phyloP scores from a whole-genome alignment of 2,113 vertebrate species.

The Strigops habroptila region DNA sequence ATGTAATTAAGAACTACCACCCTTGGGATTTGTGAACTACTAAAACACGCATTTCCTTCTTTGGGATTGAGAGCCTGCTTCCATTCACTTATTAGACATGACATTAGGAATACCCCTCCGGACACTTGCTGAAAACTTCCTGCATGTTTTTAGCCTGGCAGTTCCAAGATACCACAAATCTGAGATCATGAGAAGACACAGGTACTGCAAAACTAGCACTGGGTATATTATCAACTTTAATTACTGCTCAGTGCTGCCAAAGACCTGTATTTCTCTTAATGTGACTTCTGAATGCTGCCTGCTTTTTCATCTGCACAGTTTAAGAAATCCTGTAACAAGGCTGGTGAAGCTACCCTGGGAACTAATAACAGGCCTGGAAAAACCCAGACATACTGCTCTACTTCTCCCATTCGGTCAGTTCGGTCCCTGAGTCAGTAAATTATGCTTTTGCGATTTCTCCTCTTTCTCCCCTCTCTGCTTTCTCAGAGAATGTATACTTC shows the following conservation, averaged over 20 bases:
- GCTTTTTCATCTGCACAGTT: background rate
- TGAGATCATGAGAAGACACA: background rate
- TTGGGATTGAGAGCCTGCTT: background rate
- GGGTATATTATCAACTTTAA: background rate
- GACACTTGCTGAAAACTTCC: background rate
- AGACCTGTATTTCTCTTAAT: background rate
- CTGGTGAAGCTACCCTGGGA: background rate
- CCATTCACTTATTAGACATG: background rate
- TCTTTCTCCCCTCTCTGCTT: background rate
- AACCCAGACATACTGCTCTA: constrained; percentile 5
- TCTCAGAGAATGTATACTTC: background rate
- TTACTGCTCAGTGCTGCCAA: background rate
- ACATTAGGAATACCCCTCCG: background rate
- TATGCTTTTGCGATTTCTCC: background rate
- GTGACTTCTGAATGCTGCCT: background rate
- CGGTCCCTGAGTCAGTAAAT: constrained; percentile 5
- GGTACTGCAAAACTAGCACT: background rate
- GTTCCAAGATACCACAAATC: background rate
- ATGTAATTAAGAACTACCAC: background rate
- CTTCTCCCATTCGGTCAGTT: constrained; percentile 33
- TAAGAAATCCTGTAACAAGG: background rate
- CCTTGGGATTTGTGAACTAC: background rate
- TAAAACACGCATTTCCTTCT: background rate
- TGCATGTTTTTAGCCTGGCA: background rate
- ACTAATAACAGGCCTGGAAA: constrained; percentile 50